Evolutionary conservation across 2,113 vertebrate species (phyloP), one percentile per base, ranked within the genome.

Genomic region (Ibidorhyncha struthersii): DNA sequence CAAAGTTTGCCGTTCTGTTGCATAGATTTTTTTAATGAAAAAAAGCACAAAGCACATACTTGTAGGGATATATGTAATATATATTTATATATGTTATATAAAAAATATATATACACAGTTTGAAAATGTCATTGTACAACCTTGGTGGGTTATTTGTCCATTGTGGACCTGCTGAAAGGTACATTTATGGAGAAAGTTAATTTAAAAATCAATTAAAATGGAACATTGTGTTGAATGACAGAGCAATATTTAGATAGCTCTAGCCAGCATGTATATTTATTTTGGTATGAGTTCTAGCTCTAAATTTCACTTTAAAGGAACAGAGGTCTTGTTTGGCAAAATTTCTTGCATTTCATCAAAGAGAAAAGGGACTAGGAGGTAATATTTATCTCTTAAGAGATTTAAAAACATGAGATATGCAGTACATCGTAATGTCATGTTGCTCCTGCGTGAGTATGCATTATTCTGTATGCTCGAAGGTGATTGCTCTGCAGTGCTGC

Each of bases 401-500:
- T 77, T 9, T 83, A 27, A 81, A 86, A 65, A 7, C 6, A 1
- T 61, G 22, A 77, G n/a, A 18, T 56, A 10, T 5, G 29, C 25
- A 10, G 19, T 80, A n/a, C 14, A 14, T 47, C 8, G 3, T 10
- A 29, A 53, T 56, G 30, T 36, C 8, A 1, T 23, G 5, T 47
- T 82, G 27, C 17, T 38, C 11, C 14, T 77, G 1, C 4, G 2
- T 1, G 18, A 41, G 49, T n/a, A 9, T 38, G 10, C 5, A 4
- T 76, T 80, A 38, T 69, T 87, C 40, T 32, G 1, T 49, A 7
- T 77, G 25, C 53, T 43, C 73, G 72, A 59, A 52, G 36, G 4
- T 18, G 7, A 29, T 47, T 0, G 0, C 23, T 34, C 61, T 1
- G 0, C 1, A 0, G 58, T 59, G 47, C 78, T 52, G 81, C 12